Conservation (phyloP, 2,888 invertebrate species). For the Gisinianus flammeolus region DNA sequence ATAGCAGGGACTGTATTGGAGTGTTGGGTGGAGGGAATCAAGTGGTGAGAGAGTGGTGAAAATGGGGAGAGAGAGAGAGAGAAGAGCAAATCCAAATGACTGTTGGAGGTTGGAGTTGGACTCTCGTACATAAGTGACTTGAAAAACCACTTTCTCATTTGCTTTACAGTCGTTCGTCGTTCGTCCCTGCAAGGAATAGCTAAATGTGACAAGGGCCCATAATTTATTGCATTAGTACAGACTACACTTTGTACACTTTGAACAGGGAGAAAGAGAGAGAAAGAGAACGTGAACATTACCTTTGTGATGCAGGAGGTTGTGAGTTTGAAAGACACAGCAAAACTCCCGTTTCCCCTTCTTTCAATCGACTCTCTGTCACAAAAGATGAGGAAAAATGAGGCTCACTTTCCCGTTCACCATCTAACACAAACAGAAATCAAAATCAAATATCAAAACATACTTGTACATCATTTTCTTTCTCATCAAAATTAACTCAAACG, state of each 20-base stretch:
- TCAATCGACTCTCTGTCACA: constrained; percentile 44
- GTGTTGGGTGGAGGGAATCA: background rate
- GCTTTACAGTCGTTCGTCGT: too few relatives aligned
- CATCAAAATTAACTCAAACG: too few relatives aligned
- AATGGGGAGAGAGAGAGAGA: background rate
- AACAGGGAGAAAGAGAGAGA: too few relatives aligned
- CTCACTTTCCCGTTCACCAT: constrained; percentile 26
- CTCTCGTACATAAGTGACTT: background rate
- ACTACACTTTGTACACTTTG: too few relatives aligned
- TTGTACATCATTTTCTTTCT: too few relatives aligned
- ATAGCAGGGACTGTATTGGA: background rate
- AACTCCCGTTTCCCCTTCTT: constrained; percentile 63
- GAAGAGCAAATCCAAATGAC: constrained; percentile 5
- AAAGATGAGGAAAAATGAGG: constrained; percentile 27
- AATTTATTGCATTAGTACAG: constrained; percentile 37
- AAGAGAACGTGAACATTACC: too few relatives aligned
- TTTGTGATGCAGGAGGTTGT: constrained; percentile 62
- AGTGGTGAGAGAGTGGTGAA: too few relatives aligned
- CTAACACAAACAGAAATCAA: background rate
- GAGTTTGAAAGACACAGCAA: constrained; percentile 65
- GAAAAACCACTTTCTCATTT: constrained; percentile 32
- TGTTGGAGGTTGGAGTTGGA: constrained; percentile 4
- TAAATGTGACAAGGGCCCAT: constrained; percentile 26
- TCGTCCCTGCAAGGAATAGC: constrained; percentile 30
- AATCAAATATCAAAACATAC: background rate